These are phyloP conservation scores for Hypothenemus hampei DNA, from an alignment of 1,140 invertebrate species.

Conservation along the genomic window DNA sequence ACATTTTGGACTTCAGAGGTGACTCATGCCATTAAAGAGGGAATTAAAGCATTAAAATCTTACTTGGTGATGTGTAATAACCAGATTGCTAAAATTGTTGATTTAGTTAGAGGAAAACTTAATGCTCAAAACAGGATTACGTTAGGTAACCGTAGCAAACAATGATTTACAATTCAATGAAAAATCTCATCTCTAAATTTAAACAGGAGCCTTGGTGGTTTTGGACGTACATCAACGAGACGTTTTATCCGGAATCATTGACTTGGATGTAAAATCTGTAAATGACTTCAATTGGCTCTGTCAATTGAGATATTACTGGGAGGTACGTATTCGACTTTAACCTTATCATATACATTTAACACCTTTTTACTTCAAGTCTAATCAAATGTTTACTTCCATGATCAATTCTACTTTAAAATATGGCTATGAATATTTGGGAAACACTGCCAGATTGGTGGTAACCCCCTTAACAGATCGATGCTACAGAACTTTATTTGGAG, in stretches of 20 bases:
- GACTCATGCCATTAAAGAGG: slow-evolving; percentile 63
- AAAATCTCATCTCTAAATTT: too few species aligned
- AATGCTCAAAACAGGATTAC: slow-evolving; percentile 86
- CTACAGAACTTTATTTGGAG: slow-evolving; percentile 88
- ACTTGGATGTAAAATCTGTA: slow-evolving; percentile 60
- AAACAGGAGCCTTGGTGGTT: slow-evolving; percentile 76
- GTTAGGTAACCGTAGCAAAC: slow-evolving; percentile 59
- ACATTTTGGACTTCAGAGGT: slow-evolving; percentile 87
- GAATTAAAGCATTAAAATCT: slow-evolving; percentile 48
- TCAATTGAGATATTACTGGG: slow-evolving; percentile 89
- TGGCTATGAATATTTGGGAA: slow-evolving; percentile 95
- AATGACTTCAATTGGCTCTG: slow-evolving; percentile 91
- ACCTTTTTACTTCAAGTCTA: slow-evolving; percentile 6
- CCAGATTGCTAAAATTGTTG: slow-evolving; percentile 80
- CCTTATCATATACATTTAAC: background rate
- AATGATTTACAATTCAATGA: too few species aligned
- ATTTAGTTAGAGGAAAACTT: slow-evolving; percentile 79
- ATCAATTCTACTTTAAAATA: slow-evolving; percentile 87
- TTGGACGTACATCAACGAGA: slow-evolving; percentile 90
- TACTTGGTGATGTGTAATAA: slow-evolving; percentile 59
- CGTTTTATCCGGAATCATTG: slow-evolving; percentile 68
- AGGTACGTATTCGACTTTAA: slow-evolving; percentile 53
- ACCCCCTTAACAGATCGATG: slow-evolving; percentile 90
- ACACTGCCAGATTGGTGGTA: slow-evolving; percentile 80
- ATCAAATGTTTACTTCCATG: slow-evolving; percentile 75